Base-by-base conservation (phyloP, 2,888 invertebrate genomes). In the Chrysolina oricalcia region DNA sequence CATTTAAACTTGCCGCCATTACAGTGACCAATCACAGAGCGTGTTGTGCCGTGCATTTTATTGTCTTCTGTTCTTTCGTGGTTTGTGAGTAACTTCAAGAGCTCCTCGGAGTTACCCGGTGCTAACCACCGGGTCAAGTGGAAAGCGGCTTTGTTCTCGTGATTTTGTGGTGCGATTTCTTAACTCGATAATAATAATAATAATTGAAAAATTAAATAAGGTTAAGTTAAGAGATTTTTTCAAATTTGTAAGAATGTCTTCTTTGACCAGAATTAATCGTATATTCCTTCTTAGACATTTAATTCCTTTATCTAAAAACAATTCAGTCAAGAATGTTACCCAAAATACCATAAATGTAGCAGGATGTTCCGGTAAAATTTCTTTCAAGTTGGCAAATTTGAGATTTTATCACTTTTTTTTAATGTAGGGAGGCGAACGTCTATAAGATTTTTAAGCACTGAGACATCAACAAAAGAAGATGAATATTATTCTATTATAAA, bases 401-500 rank as follows among this genome's bases (percentile, higher is more conserved):
- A 69, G 41, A n/a, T 76, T 56, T 64, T 13, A 53, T 21, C 63
- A 21, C 19, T 21, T 46, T 63, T 43, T 66, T 62, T 59, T 41
- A 50, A 75, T 77, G 2, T 50, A 79, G 79, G 27, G 15, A 70
- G 56, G 68, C 67, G 67, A 27, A 70, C 15, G 48, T 64, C 35
- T 53, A 13, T 62, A 66, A 76, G 79, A 72, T 71, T 77, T 65
- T 74, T 78, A 69, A 83, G 81, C 77, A 85, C 89, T 41, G 88
- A 85, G 46, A 76, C 88, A 11, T 86, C 86, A 68, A 72, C 84
- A 8, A 84, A 83, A 77, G 88, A 90, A 74, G 83, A 87, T 13
- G 91, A 91, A 2, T 90, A 91, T 79, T 92, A 92, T 83, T 90
- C 89, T 72, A 92, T 93, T 76, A 92, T 93, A 72, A 91, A 91